phyloP scores from a whole-genome alignment of 2,113 vertebrate genomes.

The Tursiops truncatus region DNA sequence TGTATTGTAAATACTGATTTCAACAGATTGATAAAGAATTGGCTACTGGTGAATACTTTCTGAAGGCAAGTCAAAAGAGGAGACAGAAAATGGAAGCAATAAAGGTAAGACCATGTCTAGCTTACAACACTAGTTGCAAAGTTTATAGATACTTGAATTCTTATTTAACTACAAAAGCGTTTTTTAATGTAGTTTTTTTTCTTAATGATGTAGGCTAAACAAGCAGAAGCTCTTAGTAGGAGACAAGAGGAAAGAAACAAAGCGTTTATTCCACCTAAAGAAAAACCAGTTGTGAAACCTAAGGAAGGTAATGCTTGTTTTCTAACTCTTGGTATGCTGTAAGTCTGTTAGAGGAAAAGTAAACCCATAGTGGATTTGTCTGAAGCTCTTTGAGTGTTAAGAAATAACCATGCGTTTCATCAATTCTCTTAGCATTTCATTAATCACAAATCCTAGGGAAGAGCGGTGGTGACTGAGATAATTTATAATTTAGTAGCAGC shows the following conservation, averaged over 20 bases:
- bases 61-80: slow-evolving; percentile 93
- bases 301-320: slow-evolving; percentile 87
- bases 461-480: neutral
- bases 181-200: slow-evolving; percentile 31
- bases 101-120: slow-evolving; percentile 86
- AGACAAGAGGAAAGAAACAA: slow-evolving; percentile 95
- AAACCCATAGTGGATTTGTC: neutral
- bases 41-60: slow-evolving; percentile 96
- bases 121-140: neutral
- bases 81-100: slow-evolving; percentile 92
- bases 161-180: neutral
- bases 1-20: slow-evolving; percentile 42
- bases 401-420: neutral
- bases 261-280: slow-evolving; percentile 97
- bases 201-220: slow-evolving; percentile 88
- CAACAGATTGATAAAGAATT: slow-evolving; percentile 93
- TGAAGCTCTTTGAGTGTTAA: neutral
- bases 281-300: slow-evolving; percentile 88
- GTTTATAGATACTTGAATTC: neutral
- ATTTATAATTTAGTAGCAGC: neutral
- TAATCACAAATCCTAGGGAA: neutral
- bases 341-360: neutral
- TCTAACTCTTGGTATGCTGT: neutral
- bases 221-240: slow-evolving; percentile 91
- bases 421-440: neutral